A percentile compares a stretch with the other conserved stretches of the same genome.
Evolutionary conservation across 2,797 vertebrate species (phyloP).

Genomic region (Coregonus sp.): DNA sequence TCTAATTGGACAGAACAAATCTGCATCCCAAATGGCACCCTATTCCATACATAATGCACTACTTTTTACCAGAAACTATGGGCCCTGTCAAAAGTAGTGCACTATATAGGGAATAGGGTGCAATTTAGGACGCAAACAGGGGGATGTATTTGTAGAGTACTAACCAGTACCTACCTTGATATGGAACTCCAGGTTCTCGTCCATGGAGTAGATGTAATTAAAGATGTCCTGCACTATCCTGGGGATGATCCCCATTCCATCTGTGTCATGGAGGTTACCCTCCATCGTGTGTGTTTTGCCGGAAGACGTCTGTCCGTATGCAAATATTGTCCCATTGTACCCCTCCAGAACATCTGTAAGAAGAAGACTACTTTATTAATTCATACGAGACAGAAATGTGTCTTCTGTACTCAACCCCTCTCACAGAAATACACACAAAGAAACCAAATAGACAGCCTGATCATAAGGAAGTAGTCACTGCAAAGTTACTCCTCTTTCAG

Average conservation of each 20-base stretch:
- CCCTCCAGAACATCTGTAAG: slow-evolving; percentile 92
- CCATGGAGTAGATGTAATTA: slow-evolving; percentile 99
- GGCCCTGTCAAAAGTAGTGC: too few relatives aligned
- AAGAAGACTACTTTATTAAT: neutral
- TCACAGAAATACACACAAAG: neutral
- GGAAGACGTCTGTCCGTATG: slow-evolving; percentile 95
- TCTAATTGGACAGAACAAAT: neutral
- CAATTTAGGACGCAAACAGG: neutral
- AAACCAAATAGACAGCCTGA: neutral
- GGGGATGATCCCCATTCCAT: slow-evolving; percentile 97
- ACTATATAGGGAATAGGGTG: neutral
- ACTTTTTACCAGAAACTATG: too few relatives aligned
- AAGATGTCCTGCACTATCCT: slow-evolving; percentile 97
- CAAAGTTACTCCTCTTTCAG: neutral
- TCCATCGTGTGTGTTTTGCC: slow-evolving; percentile 99
- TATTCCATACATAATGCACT: too few relatives aligned
- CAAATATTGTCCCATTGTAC: slow-evolving; percentile 99
- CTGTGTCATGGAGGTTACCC: slow-evolving; percentile 91
- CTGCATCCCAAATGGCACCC: too few relatives aligned
- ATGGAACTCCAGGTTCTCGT: slow-evolving; percentile 98
- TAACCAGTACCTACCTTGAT: slow-evolving; percentile 79
- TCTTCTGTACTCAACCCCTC: neutral
- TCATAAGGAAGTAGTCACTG: neutral
- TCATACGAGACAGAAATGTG: neutral
- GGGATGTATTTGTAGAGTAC: neutral